Conservation (phyloP, 2,888 invertebrate species). For the Apamea crenata region DNA sequence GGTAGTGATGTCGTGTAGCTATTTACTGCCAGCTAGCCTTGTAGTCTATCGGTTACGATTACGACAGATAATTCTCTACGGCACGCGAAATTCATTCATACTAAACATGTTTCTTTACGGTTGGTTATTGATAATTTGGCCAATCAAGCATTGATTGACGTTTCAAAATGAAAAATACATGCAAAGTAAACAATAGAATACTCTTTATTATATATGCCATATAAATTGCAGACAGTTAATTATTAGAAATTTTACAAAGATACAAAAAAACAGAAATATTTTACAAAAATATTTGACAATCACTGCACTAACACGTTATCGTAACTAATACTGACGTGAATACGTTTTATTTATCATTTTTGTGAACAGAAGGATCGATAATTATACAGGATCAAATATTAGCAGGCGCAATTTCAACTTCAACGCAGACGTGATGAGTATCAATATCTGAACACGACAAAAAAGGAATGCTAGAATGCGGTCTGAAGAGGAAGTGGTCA, state of each 20-base stretch:
- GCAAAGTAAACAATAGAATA: background rate
- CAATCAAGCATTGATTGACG: background rate
- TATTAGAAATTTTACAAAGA: no score
- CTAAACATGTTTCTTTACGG: background rate
- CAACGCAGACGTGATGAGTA: background rate
- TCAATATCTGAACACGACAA: background rate
- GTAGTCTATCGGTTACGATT: background rate
- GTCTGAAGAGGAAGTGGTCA: slow-evolving; percentile 21
- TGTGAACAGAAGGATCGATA: slow-evolving; percentile 6
- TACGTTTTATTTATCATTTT: slow-evolving; percentile 11
- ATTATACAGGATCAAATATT: background rate
- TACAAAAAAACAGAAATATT: no score
- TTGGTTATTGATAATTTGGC: background rate
- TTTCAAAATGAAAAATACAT: background rate
- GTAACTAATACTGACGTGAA: background rate
- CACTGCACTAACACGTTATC: background rate
- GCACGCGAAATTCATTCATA: background rate
- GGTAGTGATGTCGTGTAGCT: background rate
- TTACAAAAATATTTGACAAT: slow-evolving; percentile 24
- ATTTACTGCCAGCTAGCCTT: background rate
- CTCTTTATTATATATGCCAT: no score
- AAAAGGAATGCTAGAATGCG: slow-evolving; percentile 13
- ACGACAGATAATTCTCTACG: background rate
- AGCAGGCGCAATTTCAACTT: background rate
- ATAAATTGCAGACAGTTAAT: no score